Evolutionary conservation across 2,888 invertebrate species (phyloP).

Genomic region (Heteropelma amictum): DNA sequence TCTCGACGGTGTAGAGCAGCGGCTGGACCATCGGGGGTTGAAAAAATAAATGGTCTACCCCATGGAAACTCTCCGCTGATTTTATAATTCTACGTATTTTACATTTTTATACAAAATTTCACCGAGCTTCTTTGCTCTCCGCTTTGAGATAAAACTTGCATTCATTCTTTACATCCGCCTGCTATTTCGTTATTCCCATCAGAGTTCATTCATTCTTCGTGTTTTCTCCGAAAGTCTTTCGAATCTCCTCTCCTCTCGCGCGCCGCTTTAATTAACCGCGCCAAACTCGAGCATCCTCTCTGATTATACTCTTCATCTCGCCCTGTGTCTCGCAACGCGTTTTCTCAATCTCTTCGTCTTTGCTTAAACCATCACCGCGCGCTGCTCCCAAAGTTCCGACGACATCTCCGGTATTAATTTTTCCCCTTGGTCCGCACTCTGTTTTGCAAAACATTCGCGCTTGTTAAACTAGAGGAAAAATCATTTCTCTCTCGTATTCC

Average conservation of each 20-base stretch:
- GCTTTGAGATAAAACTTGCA: not conserved
- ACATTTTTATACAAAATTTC: too few species aligned
- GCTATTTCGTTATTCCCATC: not conserved
- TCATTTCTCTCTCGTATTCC: slow-evolving; percentile 3
- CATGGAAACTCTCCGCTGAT: too few species aligned
- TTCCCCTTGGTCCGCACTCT: too few species aligned
- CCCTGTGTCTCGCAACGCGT: not conserved
- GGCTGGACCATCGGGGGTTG: too few species aligned
- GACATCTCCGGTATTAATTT: too few species aligned
- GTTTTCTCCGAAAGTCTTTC: slow-evolving; percentile 10
- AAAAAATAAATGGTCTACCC: too few species aligned
- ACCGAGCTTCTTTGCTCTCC: not conserved
- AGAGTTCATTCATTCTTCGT: slow-evolving; percentile 17
- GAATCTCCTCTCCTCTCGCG: slow-evolving; percentile 6
- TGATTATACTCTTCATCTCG: slow-evolving; percentile 23
- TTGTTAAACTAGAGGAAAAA: too few species aligned
- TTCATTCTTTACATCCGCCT: not conserved
- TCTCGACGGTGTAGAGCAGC: too few species aligned
- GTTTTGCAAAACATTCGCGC: too few species aligned
- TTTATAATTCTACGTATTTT: too few species aligned
- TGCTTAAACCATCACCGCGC: not conserved
- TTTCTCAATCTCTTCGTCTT: not conserved
- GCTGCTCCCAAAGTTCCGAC: slow-evolving; percentile 3
- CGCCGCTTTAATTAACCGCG: slow-evolving; percentile 27
- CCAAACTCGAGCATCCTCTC: slow-evolving; percentile 27